Evolutionary conservation across 2,797 vertebrate genomes (phyloP).

Genomic region (Hypotaenidia okinawae): DNA sequence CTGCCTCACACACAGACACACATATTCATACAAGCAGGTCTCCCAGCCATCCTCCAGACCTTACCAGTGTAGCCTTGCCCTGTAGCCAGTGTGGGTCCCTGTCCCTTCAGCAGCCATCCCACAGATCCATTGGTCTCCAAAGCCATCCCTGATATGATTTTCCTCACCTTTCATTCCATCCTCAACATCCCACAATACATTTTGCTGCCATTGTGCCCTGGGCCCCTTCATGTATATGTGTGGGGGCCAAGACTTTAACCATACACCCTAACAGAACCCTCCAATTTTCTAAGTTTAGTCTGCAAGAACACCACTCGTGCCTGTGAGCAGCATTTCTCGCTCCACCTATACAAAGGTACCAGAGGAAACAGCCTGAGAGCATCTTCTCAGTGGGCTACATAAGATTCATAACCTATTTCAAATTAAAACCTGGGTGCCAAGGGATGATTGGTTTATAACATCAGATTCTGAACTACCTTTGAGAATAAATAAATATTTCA

Average conservation of each 20-base stretch:
- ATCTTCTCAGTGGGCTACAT: not conserved
- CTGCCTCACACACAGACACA: not conserved
- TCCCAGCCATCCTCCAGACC: not conserved
- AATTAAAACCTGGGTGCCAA: not conserved
- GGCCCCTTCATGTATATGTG: accelerated
- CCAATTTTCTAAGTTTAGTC: not conserved
- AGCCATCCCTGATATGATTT: not conserved
- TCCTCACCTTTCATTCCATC: not conserved
- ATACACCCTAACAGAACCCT: not conserved
- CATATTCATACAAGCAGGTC: not conserved
- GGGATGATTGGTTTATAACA: not conserved
- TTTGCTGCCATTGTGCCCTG: accelerated
- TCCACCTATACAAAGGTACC: not conserved
- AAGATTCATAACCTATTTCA: not conserved
- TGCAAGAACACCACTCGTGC: not conserved
- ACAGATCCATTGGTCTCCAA: not conserved
- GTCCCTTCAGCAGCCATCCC: not conserved
- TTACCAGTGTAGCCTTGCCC: not conserved
- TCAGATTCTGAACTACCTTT: not conserved
- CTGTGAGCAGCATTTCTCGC: not conserved
- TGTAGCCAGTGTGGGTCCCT: not conserved
- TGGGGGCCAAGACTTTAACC: not conserved
- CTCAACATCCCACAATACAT: not conserved
- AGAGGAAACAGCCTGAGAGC: not conserved
- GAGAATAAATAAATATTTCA: conserved; percentile 9